Percentiles rank a stretch among this genome's conserved stretches.
Conservation (phyloP, 2,888 invertebrate species). For the Seladonia tumulorum region DNA sequence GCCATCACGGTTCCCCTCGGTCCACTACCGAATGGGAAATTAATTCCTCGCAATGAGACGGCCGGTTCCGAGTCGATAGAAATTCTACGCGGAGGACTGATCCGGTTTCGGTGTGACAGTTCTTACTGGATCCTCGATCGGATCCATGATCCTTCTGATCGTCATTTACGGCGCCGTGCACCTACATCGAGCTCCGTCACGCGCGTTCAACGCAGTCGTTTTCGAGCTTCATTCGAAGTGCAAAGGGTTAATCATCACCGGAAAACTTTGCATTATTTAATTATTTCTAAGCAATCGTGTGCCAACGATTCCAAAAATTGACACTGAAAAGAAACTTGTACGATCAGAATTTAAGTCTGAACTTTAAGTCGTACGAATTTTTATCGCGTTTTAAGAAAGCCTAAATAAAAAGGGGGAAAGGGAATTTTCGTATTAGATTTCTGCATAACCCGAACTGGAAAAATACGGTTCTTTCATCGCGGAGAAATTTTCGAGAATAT, state of each 20-base stretch:
- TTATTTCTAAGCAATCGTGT: too few species aligned
- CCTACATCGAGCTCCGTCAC: background rate
- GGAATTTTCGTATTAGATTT: background rate
- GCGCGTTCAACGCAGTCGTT: background rate
- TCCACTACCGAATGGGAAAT: constrained; percentile 62
- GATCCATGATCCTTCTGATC: background rate
- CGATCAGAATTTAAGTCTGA: background rate
- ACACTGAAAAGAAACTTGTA: too few species aligned
- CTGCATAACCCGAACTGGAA: background rate
- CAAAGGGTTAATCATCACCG: too few species aligned
- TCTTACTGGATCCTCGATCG: constrained; percentile 8
- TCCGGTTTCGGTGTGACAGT: constrained; percentile 42
- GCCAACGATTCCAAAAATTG: too few species aligned
- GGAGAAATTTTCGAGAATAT: background rate
- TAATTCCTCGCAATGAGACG: constrained; percentile 66
- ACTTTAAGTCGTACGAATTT: background rate
- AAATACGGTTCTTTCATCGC: background rate
- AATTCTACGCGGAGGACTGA: constrained; percentile 60
- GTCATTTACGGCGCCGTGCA: background rate
- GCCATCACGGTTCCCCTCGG: background rate
- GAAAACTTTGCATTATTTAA: too few species aligned
- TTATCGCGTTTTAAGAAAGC: background rate
- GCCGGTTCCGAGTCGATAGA: constrained; percentile 51
- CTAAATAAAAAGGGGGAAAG: background rate
- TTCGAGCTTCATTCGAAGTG: background rate